Conservation (phyloP, 2,888 invertebrate species). For the Orthosia cruda region DNA sequence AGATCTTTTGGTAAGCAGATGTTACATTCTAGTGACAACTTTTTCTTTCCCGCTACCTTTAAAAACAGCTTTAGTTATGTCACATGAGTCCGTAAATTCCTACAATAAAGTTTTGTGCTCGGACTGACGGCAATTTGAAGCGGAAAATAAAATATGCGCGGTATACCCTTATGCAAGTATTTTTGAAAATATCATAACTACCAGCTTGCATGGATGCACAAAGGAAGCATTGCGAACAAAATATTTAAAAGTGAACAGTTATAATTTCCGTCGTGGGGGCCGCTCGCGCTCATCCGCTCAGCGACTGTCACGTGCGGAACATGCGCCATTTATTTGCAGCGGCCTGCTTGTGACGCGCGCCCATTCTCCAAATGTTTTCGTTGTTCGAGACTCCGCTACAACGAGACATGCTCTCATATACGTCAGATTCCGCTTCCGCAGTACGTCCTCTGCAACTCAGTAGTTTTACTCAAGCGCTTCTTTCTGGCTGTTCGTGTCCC, state of each 20-base stretch:
- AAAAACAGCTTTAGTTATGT: slow-evolving; percentile 1
- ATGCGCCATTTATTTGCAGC: slow-evolving; percentile 78
- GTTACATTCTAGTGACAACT: neutral
- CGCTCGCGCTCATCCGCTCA: slow-evolving; percentile 46
- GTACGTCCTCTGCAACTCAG: slow-evolving; percentile 68
- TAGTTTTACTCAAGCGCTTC: slow-evolving; percentile 73
- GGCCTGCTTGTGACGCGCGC: slow-evolving; percentile 78
- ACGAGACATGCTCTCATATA: slow-evolving; percentile 71
- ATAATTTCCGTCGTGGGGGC: slow-evolving; percentile 70
- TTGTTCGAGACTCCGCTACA: slow-evolving; percentile 72
- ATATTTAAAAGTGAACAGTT: slow-evolving; percentile 70
- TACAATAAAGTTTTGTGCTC: slow-evolving; percentile 18
- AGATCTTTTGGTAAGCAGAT: neutral
- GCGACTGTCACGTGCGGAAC: slow-evolving; percentile 71
- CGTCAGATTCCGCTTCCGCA: slow-evolving; percentile 70
- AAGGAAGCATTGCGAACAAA: slow-evolving; percentile 46
- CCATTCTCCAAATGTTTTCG: slow-evolving; percentile 83
- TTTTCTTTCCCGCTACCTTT: slow-evolving; percentile 2
- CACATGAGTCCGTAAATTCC: slow-evolving; percentile 8
- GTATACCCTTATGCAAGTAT: slow-evolving; percentile 2
- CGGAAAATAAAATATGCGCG: slow-evolving; percentile 5
- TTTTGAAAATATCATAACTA: slow-evolving; percentile 27
- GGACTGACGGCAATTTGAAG: slow-evolving; percentile 3
- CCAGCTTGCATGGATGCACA: slow-evolving; percentile 22
- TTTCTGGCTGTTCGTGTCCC: slow-evolving; percentile 67